phyloP scores from a whole-genome alignment of 1,140 invertebrate genomes.

The Calephelis nemesis region DNA sequence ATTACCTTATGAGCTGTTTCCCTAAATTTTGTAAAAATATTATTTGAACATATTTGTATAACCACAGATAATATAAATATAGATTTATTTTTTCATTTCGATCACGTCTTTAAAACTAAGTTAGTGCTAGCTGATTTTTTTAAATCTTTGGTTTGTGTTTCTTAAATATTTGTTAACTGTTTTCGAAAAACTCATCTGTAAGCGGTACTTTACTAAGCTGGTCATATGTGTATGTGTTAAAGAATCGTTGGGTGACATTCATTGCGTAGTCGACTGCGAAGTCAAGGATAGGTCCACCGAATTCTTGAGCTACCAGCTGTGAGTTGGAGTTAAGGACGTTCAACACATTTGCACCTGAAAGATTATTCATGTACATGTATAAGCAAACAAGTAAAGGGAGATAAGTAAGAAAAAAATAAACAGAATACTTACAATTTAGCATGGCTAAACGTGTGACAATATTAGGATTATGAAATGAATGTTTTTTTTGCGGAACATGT shows the following conservation, averaged over 20 bases:
- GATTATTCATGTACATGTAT: slow-evolving; percentile 11
- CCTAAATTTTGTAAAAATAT: no score
- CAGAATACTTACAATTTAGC: no score
- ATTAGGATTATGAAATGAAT: no score
- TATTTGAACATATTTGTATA: no score
- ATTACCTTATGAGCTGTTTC: no score
- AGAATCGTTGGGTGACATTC: slow-evolving; percentile 70
- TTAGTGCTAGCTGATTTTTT: no score
- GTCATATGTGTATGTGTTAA: slow-evolving; percentile 67
- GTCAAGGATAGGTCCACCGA: slow-evolving; percentile 67
- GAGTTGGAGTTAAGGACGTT: slow-evolving; percentile 65
- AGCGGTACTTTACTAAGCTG: slow-evolving; percentile 62
- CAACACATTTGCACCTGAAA: slow-evolving; percentile 60
- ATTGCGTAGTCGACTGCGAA: slow-evolving; percentile 71
- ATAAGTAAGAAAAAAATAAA: neutral
- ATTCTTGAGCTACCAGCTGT: slow-evolving; percentile 64
- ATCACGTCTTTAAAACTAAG: no score
- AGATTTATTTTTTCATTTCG: no score
- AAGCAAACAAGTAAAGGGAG: neutral
- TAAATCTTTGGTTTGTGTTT: neutral
- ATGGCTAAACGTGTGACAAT: no score
- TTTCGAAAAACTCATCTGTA: slow-evolving; percentile 67
- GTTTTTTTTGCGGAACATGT: no score
- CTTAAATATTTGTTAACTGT: slow-evolving; percentile 38
- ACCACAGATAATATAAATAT: no score